phyloP scores from a whole-genome alignment of 2,888 invertebrate genomes.

The Autographa pulchrina region DNA sequence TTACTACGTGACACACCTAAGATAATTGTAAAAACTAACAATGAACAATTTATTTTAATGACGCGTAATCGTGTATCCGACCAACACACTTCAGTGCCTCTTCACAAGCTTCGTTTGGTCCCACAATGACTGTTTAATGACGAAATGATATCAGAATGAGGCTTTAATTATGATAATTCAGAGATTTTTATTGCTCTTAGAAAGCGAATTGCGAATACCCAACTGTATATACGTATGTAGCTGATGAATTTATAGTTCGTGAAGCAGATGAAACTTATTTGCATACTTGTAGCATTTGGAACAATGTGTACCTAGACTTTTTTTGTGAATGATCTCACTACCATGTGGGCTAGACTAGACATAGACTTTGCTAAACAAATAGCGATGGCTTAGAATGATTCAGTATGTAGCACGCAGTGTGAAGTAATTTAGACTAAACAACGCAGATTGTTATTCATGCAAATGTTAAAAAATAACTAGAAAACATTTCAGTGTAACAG shows the following conservation, averaged over 20 bases:
- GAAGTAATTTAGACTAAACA: slow-evolving; percentile 36
- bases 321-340: slow-evolving; percentile 74
- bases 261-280: slow-evolving; percentile 42
- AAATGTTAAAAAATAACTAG: slow-evolving; percentile 31
- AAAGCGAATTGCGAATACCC: slow-evolving; percentile 49
- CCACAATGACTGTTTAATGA: slow-evolving; percentile 53
- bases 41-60: slow-evolving; percentile 64
- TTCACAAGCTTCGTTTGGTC: slow-evolving; percentile 45
- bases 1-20: slow-evolving; percentile 45
- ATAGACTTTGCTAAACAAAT: slow-evolving; percentile 43
- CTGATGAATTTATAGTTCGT: slow-evolving; percentile 23
- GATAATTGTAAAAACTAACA: slow-evolving; percentile 60
- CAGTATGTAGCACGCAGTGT: slow-evolving; percentile 24
- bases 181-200: slow-evolving; percentile 46
- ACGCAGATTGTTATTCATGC: slow-evolving; percentile 15
- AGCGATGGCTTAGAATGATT: slow-evolving; percentile 43
- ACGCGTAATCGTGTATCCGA: slow-evolving; percentile 54
- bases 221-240: slow-evolving; percentile 37
- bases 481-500: slow-evolving; percentile 32
- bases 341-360: slow-evolving; percentile 68
- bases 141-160: slow-evolving; percentile 52
- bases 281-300: slow-evolving; percentile 52
- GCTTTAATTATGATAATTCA: slow-evolving; percentile 57
- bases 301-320: slow-evolving; percentile 52
- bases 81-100: slow-evolving; percentile 51